Evolutionary conservation across 2,888 invertebrate genomes (phyloP), one percentile per base, ranked within the genome.

Genomic region (Amblyjoppa proteus): DNA sequence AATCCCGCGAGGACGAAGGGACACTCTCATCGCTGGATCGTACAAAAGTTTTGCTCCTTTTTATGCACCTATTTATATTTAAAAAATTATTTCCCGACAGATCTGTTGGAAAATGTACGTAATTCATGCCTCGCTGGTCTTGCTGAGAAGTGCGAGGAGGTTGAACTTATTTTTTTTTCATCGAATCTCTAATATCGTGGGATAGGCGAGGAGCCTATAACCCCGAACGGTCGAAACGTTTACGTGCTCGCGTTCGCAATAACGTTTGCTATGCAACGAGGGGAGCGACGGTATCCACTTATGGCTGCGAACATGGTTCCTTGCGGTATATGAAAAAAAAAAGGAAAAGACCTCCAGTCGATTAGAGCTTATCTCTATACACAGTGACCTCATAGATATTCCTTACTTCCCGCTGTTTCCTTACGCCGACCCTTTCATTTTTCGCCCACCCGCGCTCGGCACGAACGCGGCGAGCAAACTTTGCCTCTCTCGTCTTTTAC

Each of bases 1-100:
- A 53, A 80, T 70, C 68, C 68, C 56, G 38, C 20, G 20, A 41
- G 13, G 53, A 85, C 51, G 79, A 53, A 16, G 68, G 16, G 38
- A 28, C 56, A 28, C 70, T 61, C 49, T 61, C 28, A 3, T 34
- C 31, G 61, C 34, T n/a, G 28, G 28, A 5, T 31, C 28, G 16
- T 2, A 34, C 31, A 16, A 28, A 61, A 0, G 61, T 3, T 13
- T 61, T 6, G 61, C 31, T 16, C 7, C n/a, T 5, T 34, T 34
- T 53, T 20, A 0, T 53, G 6, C 45, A 11, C 3, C 5, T 13
- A 3, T 45, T 45, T 13, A 45, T 53, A 0, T 6, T 6, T 6
- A 5, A 53, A n/a, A 20, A 53, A n/a, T 20, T 6, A 20, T 53
- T n/a, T 7, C 6, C 6, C 1, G 20, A 53, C n/a, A 53, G 20